Evolutionary conservation across 2,113 vertebrate species (phyloP).

Genomic region (Aleadryas rufinucha): DNA sequence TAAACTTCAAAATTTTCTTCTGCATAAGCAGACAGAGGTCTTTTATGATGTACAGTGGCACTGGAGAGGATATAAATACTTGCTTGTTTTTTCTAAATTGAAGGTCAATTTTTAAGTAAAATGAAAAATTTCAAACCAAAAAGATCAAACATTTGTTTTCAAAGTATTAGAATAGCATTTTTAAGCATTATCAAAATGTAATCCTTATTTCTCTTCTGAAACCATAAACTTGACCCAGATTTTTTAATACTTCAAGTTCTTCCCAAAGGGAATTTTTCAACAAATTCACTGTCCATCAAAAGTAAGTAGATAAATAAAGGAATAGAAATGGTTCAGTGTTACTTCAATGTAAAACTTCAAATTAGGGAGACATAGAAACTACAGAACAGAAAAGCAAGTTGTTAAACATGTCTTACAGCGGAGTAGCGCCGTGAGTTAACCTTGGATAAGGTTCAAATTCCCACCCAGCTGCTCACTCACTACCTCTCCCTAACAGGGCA

Average conservation of each 20-base stretch:
- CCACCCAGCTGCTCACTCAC: background rate
- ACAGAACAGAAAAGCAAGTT: background rate
- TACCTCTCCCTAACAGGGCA: fast-evolving
- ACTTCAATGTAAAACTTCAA: background rate
- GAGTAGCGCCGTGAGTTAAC: fast-evolving
- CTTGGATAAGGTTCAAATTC: background rate
- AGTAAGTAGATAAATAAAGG: background rate
- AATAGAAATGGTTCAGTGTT: background rate
- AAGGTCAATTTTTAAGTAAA: background rate
- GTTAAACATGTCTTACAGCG: background rate
- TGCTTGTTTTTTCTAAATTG: background rate
- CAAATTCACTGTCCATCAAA: background rate
- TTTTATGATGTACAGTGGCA: background rate
- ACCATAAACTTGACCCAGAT: conserved; percentile 1
- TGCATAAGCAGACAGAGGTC: background rate
- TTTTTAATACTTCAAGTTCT: background rate
- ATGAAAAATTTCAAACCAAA: background rate
- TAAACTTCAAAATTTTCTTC: background rate
- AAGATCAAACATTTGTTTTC: background rate
- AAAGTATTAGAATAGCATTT: background rate
- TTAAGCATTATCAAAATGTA: background rate
- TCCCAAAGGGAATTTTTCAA: conserved; percentile 9
- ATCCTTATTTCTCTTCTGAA: background rate
- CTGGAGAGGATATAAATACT: background rate
- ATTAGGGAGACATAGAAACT: background rate